Base-by-base conservation (phyloP, 2,888 invertebrate species). In the Dioctria rufipes region DNA sequence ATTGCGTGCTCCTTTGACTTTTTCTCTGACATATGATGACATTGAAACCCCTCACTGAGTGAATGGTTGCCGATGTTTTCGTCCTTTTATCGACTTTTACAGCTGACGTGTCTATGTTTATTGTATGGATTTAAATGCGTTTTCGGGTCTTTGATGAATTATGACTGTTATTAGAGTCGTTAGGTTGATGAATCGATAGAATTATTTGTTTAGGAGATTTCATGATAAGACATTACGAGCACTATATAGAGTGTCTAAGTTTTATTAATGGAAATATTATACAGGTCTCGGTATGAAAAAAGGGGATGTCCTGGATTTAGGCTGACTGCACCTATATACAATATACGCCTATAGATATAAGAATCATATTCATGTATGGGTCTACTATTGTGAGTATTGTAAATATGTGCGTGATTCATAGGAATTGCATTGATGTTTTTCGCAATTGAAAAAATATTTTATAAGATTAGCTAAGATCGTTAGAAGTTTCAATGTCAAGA, bases 1-100 rank as follows among this genome's bases (percentile, higher is more conserved):
- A 80, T 69, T 80, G 79, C 79, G 69, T 80, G 79, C 60, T 69
- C 69, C 69, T 80, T 80, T 80, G 79, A 80, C 79, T 69, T 80
- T 80, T 80, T 25, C 43, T 51, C 60, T 69, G 79, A 80, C 79
- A 80, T 69, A 80, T 69, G 69, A 80, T 80, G 79, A 80, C 79
- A 80, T 78, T 66, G 66, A 78, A 58, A 66, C 40, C 78, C 78
- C 67, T 58, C 77, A n/a, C n/a, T 61, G 46, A 77, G 46, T 77
- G 77, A 63, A 66, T 25, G 40, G 63, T 54, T 63, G 39, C 13
- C 46, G 46, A 49, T 77, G 63, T 77, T 77, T 77, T 63, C 63
- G 43, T 49, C 61, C 49, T 77, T 77, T 77, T 77, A 63, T 63
- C 77, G 63, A 77, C 63, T 77, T 63, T 49, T 77, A 63, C 77